phyloP scores from a whole-genome alignment of 2,797 vertebrate species.

The Peromyscus attwateri region DNA sequence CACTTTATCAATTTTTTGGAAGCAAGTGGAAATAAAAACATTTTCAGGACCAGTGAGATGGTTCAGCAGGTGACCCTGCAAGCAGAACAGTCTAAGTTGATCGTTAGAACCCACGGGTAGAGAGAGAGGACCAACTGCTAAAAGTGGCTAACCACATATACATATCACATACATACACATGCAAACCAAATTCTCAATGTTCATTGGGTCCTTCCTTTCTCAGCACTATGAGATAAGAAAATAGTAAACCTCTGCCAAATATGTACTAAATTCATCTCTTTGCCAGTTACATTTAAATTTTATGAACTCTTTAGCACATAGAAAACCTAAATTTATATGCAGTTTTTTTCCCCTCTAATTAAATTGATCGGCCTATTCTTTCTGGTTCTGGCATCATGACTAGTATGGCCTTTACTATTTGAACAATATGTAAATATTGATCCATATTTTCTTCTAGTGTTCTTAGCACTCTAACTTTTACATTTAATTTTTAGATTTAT shows the following conservation, averaged over 20 bases:
- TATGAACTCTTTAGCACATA: conserved; percentile 21
- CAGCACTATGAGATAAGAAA: neutral
- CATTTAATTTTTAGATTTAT: conserved; percentile 51
- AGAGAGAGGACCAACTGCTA: neutral
- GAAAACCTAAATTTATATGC: conserved; percentile 28
- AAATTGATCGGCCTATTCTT: conserved; percentile 18
- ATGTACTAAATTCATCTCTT: neutral
- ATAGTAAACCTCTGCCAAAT: conserved; percentile 42
- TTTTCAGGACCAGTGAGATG: neutral
- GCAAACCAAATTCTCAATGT: neutral
- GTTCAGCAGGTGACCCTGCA: neutral
- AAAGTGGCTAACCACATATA: neutral
- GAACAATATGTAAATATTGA: neutral
- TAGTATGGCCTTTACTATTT: conserved; percentile 30
- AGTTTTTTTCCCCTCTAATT: neutral
- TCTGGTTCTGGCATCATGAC: conserved; percentile 31
- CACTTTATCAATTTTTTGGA: conserved; percentile 34
- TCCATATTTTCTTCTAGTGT: conserved; percentile 46
- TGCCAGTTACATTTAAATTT: conserved; percentile 54
- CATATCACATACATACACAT: neutral
- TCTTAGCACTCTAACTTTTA: conserved; percentile 23
- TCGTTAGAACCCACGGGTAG: too few species aligned
- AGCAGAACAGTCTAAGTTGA: neutral
- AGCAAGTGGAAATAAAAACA: neutral
- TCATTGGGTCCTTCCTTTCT: neutral